Conservation (phyloP, 2,888 invertebrate genomes). For the Rhogogaster chlorosoma region DNA sequence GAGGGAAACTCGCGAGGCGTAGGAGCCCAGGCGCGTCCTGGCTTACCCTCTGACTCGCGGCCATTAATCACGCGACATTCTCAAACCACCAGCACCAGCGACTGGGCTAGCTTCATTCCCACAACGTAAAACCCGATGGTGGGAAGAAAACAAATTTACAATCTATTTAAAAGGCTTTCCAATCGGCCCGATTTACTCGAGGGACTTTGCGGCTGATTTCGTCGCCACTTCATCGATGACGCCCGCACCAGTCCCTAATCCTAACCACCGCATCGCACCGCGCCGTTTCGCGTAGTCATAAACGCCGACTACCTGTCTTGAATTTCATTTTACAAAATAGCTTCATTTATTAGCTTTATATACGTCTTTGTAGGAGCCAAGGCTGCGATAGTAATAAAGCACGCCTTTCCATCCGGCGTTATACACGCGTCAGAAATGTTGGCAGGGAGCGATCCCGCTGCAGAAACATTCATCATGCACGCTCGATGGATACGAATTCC, state of each 20-base stretch:
- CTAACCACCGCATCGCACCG: background rate
- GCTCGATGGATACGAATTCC: slow-evolving; percentile 53
- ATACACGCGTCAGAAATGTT: slow-evolving; percentile 56
- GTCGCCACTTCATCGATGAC: slow-evolving; percentile 48
- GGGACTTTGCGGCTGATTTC: slow-evolving; percentile 49
- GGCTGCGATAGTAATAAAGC: slow-evolving; percentile 4
- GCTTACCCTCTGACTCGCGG: slow-evolving; percentile 67
- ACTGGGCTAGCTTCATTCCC: slow-evolving; percentile 55
- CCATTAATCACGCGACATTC: slow-evolving; percentile 73
- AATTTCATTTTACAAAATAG: background rate
- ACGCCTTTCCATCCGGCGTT: background rate
- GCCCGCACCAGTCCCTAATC: background rate
- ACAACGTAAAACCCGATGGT: slow-evolving; percentile 54
- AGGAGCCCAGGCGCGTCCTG: slow-evolving; percentile 61
- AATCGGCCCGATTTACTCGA: slow-evolving; percentile 64
- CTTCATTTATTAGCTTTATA: background rate
- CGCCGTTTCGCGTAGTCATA: background rate
- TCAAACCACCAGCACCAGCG: slow-evolving; percentile 55
- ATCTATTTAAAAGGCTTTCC: slow-evolving; percentile 71
- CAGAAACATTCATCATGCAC: slow-evolving; percentile 65
- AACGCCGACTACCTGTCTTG: slow-evolving; percentile 1
- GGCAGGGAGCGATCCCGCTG: slow-evolving; percentile 61
- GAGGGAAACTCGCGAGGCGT: slow-evolving; percentile 13
- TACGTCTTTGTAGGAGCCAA: background rate
- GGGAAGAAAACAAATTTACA: slow-evolving; percentile 68